Percentiles rank a stretch among this genome's conserved stretches.
Evolutionary conservation across 2,797 vertebrate species (phyloP).

Genomic region (Melopsittacus undulatus): DNA sequence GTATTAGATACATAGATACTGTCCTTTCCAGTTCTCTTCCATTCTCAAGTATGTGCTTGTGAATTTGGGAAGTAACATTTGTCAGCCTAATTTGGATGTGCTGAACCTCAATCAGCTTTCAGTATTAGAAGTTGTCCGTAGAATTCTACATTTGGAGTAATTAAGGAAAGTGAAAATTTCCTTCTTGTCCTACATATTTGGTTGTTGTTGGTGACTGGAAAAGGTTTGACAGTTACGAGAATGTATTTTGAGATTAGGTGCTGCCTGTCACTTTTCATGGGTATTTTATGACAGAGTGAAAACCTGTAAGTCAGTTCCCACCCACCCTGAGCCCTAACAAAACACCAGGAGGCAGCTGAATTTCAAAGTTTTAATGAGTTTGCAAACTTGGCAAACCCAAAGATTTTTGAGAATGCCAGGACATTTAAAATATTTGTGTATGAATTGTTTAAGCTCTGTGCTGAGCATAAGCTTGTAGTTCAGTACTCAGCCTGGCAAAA

Average conservation of each 20-base stretch:
- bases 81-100: not conserved
- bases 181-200: not conserved
- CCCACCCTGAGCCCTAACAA: not conserved
- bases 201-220: not conserved
- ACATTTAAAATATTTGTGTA: not conserved
- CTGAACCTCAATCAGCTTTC: not conserved
- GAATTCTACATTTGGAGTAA: not conserved
- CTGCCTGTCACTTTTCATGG: not conserved
- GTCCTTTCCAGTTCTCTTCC: not conserved
- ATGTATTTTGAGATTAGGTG: not conserved
- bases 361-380: not conserved
- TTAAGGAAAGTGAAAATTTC: not conserved
- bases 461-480: not conserved
- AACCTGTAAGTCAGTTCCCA: not conserved
- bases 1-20: not conserved
- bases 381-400: not conserved
- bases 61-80: not conserved
- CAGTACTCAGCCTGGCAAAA: not conserved
- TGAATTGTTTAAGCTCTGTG: not conserved
- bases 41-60: fast-evolving
- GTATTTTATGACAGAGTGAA: not conserved
- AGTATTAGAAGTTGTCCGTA: not conserved
- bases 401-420: not conserved
- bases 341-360: not conserved
- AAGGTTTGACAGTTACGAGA: not conserved